Percentiles rank a stretch among this genome's conserved stretches.
Evolutionary conservation across 1,140 invertebrate genomes (phyloP).

Genomic region (Brachionus rubens): DNA sequence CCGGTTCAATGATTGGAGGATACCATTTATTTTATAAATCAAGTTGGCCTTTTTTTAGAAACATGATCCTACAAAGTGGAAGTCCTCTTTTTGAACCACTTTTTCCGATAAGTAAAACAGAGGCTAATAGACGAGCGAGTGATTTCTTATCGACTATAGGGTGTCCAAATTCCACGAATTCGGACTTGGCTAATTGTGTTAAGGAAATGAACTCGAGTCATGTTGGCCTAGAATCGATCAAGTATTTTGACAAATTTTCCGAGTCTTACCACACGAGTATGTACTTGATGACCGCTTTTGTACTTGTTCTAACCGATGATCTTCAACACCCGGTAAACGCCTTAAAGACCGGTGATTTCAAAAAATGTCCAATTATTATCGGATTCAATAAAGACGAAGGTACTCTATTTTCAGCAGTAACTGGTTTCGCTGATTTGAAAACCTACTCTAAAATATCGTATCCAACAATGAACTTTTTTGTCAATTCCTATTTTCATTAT

Average conservation of each 20-base stretch:
- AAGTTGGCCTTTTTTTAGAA: constrained; percentile 76
- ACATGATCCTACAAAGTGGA: constrained; percentile 67
- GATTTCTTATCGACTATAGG: background rate
- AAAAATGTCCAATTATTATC: constrained; percentile 86
- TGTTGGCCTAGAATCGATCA: background rate
- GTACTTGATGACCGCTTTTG: background rate
- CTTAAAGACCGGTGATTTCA: constrained; percentile 72
- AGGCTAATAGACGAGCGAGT: background rate
- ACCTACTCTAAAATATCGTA: constrained; percentile 49
- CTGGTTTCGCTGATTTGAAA: constrained; percentile 53
- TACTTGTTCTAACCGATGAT: background rate
- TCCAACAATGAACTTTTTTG: constrained; percentile 48
- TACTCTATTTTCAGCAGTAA: background rate
- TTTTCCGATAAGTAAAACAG: constrained; percentile 69
- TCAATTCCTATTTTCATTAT: constrained; percentile 80
- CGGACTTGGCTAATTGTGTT: background rate
- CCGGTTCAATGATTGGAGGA: constrained; percentile 82
- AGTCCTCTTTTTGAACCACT: constrained; percentile 73
- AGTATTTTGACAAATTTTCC: too few species aligned
- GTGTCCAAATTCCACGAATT: background rate
- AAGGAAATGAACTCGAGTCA: background rate
- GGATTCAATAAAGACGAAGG: constrained; percentile 91
- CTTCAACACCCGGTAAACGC: background rate
- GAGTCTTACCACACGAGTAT: background rate
- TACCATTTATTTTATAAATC: constrained; percentile 85